Conservation (phyloP, 2,797 vertebrate genomes). For the Crocidura indochinensis region DNA sequence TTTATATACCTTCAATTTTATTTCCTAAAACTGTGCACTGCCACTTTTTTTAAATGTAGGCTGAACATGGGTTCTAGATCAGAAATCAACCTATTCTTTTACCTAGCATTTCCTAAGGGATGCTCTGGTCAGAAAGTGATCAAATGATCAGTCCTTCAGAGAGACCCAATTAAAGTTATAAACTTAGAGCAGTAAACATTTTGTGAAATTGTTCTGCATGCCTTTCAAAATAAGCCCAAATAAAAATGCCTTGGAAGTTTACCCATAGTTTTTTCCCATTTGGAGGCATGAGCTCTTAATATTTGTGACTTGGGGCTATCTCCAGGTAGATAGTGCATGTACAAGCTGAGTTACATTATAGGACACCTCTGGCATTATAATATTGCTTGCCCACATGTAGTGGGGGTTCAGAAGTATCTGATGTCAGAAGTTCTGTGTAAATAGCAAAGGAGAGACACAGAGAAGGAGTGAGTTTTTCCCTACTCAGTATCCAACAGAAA, state of each 20-base stretch:
- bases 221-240: conserved; percentile 9
- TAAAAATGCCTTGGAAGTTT: not conserved
- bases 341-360: not conserved
- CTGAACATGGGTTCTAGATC: not conserved
- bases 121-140: not conserved
- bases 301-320: not conserved
- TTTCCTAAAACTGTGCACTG: too few relatives aligned
- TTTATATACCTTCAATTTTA: too few relatives aligned
- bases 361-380: not conserved
- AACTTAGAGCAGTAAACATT: not conserved
- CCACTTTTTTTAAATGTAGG: not conserved
- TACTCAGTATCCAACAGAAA: not conserved
- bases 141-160: not conserved
- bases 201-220: not conserved
- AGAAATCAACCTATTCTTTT: not conserved
- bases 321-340: not conserved
- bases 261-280: not conserved
- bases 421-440: not conserved
- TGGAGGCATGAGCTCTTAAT: not conserved
- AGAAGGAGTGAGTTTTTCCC: not conserved
- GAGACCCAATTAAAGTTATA: not conserved
- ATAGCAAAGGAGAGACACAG: not conserved
- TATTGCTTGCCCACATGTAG: not conserved
- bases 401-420: not conserved
- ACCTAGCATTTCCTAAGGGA: not conserved